Evolutionary conservation across 30 jellyfish, hydroid and myxozoan species (phyloP).

Genomic region (Turritopsis rubra): DNA sequence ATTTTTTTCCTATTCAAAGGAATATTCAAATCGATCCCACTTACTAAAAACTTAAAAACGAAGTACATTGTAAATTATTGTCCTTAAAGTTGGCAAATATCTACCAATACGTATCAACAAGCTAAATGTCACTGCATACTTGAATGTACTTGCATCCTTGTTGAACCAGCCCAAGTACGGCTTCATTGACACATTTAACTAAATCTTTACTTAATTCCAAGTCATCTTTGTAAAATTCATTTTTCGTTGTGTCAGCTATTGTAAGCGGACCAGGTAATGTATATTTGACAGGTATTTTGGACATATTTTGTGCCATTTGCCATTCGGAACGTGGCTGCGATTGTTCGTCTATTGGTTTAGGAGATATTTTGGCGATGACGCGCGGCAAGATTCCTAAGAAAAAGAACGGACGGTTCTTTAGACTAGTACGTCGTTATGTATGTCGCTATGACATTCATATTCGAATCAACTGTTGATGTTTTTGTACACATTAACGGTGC

Average conservation of each 20-base stretch:
- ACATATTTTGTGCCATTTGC: slow-evolving; percentile 47
- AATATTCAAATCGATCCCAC: not conserved
- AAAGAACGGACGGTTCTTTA: not conserved
- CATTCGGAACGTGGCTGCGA: slow-evolving; percentile 44
- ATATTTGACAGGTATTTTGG: slow-evolving; percentile 42
- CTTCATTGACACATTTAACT: slow-evolving; percentile 40
- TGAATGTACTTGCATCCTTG: slow-evolving; percentile 81
- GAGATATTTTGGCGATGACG: slow-evolving; percentile 38
- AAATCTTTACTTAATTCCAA: slow-evolving; percentile 33
- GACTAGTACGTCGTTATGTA: not conserved
- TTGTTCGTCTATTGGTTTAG: slow-evolving; percentile 32
- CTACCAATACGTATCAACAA: too few relatives aligned
- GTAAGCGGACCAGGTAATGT: slow-evolving; percentile 90
- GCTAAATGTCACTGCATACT: too few relatives aligned
- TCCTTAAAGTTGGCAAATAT: not conserved
- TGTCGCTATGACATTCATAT: too few relatives aligned
- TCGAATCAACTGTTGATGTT: too few relatives aligned
- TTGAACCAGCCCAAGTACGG: slow-evolving; percentile 39
- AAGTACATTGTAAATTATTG: not conserved
- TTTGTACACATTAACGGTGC: too few relatives aligned
- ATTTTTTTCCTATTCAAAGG: not conserved
- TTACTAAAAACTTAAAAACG: not conserved
- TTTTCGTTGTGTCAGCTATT: slow-evolving; percentile 44
- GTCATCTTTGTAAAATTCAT: slow-evolving; percentile 57
- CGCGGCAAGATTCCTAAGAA: slow-evolving; percentile 37